These are phyloP conservation scores for Aplodontia rufa DNA, from an alignment of 2,113 vertebrate species.

Conservation along the genomic window DNA sequence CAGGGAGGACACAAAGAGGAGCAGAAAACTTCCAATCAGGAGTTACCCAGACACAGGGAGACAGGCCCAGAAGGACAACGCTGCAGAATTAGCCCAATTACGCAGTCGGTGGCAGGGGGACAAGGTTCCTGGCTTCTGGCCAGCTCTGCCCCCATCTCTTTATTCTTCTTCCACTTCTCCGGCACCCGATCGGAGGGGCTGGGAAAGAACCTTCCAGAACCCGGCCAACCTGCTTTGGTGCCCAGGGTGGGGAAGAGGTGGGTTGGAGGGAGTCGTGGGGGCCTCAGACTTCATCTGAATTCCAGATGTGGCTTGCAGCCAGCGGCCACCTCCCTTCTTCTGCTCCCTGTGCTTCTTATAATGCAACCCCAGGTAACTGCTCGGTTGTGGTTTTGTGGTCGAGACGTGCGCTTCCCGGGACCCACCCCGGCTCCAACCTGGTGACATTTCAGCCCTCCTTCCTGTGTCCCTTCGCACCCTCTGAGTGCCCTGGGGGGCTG, in stretches of 20 bases:
- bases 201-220: not conserved
- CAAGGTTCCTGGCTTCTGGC: conserved; percentile 80
- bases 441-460: too few species aligned
- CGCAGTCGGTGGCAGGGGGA: conserved; percentile 81
- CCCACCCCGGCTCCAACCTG: too few species aligned
- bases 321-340: not conserved
- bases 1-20: conserved; percentile 85
- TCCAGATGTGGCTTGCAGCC: not conserved
- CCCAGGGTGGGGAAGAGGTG: not conserved
- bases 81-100: conserved; percentile 87
- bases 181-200: not conserved
- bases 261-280: not conserved
- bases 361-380: not conserved
- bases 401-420: too few species aligned
- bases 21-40: conserved; percentile 85
- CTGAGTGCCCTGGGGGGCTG: too few species aligned
- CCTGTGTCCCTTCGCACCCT: too few species aligned
- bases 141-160: conserved; percentile 75
- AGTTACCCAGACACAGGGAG: conserved; percentile 84
- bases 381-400: not conserved
- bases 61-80: conserved; percentile 82
- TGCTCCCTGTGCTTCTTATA: not conserved
- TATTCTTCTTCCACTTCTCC: conserved; percentile 20
- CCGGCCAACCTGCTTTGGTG: not conserved
- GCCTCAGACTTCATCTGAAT: not conserved